Evolutionary conservation across 2,797 vertebrate genomes (phyloP).

Genomic region (Siniperca undulata): DNA sequence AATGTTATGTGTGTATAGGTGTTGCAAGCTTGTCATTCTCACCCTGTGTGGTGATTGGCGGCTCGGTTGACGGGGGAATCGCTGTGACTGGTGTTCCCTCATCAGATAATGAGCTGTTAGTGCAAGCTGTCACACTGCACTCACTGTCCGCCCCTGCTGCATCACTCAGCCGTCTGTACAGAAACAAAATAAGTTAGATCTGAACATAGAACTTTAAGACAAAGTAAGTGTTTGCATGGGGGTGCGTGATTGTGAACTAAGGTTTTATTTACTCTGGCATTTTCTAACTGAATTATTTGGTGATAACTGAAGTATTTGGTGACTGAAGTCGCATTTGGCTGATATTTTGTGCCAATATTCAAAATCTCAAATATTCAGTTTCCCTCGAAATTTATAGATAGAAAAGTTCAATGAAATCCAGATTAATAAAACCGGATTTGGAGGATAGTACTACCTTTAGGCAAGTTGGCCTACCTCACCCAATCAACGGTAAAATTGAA

Average conservation of each 20-base stretch:
- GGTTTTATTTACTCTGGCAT: neutral
- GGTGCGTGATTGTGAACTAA: neutral
- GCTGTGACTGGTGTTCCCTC: conserved; percentile 85
- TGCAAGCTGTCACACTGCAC: conserved; percentile 60
- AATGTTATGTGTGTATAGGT: neutral
- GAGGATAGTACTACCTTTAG: neutral
- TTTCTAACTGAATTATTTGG: neutral
- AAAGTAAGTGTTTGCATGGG: neutral
- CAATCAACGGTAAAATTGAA: too few relatives aligned
- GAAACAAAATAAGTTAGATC: neutral
- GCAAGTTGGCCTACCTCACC: neutral
- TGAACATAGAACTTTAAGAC: neutral
- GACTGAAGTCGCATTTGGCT: neutral
- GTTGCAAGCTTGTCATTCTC: conserved; percentile 24
- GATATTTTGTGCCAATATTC: neutral
- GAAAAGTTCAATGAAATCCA: neutral
- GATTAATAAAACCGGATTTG: too few relatives aligned
- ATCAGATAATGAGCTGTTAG: conserved; percentile 85
- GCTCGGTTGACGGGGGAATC: conserved; percentile 84
- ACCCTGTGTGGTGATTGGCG: conserved; percentile 80
- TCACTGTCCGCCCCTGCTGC: conserved; percentile 84
- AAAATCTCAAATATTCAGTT: neutral
- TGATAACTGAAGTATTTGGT: neutral
- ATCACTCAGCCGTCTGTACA: conserved; percentile 79
- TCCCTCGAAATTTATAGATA: neutral